Percentiles rank a stretch among this genome's conserved stretches.
These are phyloP conservation scores for Otocyon megalotis DNA, from an alignment of 2,113 vertebrate species.

Conservation along the genomic window DNA sequence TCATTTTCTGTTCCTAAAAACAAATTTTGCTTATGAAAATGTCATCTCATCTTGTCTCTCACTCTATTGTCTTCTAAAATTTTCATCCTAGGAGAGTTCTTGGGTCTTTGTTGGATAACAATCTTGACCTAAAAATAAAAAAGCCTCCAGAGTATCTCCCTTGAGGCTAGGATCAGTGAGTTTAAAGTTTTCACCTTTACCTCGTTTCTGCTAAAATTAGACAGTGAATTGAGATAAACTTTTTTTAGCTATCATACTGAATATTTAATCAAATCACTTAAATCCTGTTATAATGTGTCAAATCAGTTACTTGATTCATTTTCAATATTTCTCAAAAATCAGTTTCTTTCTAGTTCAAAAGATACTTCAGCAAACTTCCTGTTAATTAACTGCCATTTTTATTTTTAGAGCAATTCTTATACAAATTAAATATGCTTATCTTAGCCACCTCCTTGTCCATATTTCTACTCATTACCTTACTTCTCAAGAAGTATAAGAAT, in stretches of 20 bases:
- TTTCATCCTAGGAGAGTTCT: slow-evolving; percentile 44
- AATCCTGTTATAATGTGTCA: slow-evolving; percentile 78
- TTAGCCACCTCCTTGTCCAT: neutral
- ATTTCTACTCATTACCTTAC: neutral
- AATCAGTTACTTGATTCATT: slow-evolving; percentile 63
- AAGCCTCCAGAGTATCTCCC: neutral
- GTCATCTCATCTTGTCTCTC: neutral
- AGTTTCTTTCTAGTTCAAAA: slow-evolving; percentile 65
- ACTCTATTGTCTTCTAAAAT: slow-evolving; percentile 21
- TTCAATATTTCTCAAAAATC: slow-evolving; percentile 73
- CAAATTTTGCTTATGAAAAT: neutral
- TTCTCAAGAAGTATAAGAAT: neutral
- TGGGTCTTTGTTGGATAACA: slow-evolving; percentile 11
- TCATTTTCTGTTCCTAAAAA: neutral
- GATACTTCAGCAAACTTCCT: neutral
- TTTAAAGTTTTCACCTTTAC: slow-evolving; percentile 50
- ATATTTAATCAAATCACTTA: slow-evolving; percentile 79
- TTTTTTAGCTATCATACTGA: slow-evolving; percentile 61
- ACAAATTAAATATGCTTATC: neutral
- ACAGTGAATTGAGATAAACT: slow-evolving; percentile 32
- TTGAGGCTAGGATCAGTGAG: neutral
- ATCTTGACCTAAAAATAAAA: slow-evolving; percentile 43
- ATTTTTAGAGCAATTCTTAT: slow-evolving; percentile 67
- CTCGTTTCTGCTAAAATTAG: slow-evolving; percentile 72
- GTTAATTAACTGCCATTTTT: slow-evolving; percentile 73